phyloP scores from a whole-genome alignment of 1,140 invertebrate species.

The Anoplolepis gracilipes region DNA sequence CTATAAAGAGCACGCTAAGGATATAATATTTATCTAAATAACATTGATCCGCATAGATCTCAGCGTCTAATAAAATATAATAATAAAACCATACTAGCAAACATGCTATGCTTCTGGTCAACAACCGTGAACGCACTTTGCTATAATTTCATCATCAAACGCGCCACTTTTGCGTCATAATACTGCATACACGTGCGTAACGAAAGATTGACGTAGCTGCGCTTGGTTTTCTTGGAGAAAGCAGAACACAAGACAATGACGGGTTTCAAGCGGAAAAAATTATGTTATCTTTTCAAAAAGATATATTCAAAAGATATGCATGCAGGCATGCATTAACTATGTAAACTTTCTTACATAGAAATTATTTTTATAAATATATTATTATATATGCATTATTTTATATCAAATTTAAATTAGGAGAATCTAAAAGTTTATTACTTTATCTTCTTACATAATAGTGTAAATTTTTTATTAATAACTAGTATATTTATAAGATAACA shows the following conservation, averaged over 20 bases:
- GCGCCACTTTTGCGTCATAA: conserved; percentile 61
- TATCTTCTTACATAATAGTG: background rate
- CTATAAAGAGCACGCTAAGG: background rate
- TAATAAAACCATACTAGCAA: background rate
- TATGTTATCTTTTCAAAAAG: conserved; percentile 3
- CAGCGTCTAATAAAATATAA: background rate
- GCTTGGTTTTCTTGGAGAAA: conserved; percentile 43
- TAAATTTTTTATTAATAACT: background rate
- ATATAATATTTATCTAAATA: background rate
- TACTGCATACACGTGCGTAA: conserved; percentile 36
- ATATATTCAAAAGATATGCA: background rate
- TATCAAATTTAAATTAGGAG: background rate
- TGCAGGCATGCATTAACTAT: background rate
- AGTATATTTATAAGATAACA: background rate
- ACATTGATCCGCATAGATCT: conserved; percentile 20
- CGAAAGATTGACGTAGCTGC: conserved; percentile 35
- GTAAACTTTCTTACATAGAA: conserved; percentile 3
- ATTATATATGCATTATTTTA: background rate
- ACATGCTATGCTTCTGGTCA: conserved; percentile 19
- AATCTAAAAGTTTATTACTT: background rate
- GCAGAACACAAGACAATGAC: conserved; percentile 48
- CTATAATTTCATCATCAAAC: conserved; percentile 63
- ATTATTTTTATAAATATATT: background rate
- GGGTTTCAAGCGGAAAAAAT: conserved; percentile 32
- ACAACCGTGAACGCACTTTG: conserved; percentile 56